Percentiles rank a stretch among this genome's conserved stretches.
These are phyloP conservation scores for Epinotia demarniana DNA, from an alignment of 2,888 invertebrate species.

Conservation along the genomic window DNA sequence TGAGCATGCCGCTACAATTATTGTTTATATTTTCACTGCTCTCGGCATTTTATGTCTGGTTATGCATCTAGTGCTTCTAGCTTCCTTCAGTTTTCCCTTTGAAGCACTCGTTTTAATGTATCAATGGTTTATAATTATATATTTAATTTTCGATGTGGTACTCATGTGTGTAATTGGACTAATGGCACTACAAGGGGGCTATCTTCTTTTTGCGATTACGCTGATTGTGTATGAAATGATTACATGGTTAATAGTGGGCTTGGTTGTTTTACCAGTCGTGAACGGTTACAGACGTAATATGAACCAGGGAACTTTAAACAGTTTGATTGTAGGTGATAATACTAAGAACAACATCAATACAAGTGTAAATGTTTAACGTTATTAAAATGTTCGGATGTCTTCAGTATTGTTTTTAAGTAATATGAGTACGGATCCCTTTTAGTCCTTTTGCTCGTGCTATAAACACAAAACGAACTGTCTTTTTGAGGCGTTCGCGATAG, in stretches of 20 bases:
- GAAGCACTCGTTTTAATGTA: conserved; percentile 63
- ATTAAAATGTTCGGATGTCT: neutral
- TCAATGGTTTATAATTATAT: conserved; percentile 59
- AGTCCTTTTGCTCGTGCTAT: neutral
- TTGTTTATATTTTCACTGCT: conserved; percentile 57
- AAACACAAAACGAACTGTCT: neutral
- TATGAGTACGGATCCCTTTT: neutral
- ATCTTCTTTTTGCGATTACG: conserved; percentile 46
- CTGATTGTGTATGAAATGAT: conserved; percentile 50
- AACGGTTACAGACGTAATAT: conserved; percentile 69
- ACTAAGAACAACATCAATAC: neutral
- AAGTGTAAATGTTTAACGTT: neutral
- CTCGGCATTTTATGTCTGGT: conserved; percentile 58
- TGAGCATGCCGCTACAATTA: conserved; percentile 45
- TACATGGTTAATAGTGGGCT: conserved; percentile 59
- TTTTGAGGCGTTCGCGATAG: too few species aligned
- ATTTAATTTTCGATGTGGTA: conserved; percentile 56
- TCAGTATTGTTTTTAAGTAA: neutral
- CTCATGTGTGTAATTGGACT: conserved; percentile 50
- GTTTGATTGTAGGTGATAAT: neutral
- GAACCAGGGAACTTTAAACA: conserved; percentile 52
- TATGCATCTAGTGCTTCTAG: conserved; percentile 56
- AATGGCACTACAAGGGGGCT: conserved; percentile 46
- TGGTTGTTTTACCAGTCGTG: conserved; percentile 59
- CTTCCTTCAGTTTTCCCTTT: conserved; percentile 59